These are phyloP conservation scores for Tenthredo scrophulariae DNA, from an alignment of 2,888 invertebrate species.

Conservation along the genomic window DNA sequence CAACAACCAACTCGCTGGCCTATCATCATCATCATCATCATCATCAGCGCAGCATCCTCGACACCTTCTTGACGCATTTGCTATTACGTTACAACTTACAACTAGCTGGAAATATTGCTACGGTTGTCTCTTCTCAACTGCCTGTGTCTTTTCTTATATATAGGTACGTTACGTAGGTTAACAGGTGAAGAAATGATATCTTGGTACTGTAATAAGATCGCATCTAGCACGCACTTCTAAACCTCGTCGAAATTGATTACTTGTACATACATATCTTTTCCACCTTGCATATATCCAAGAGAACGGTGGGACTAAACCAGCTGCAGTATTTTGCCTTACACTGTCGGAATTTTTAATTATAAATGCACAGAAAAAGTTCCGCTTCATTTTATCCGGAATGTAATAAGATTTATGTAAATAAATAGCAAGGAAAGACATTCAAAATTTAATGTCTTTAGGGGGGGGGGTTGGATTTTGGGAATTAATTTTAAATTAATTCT, in stretches of 20 bases:
- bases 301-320: background rate
- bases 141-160: slow-evolving; percentile 2
- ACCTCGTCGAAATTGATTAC: slow-evolving; percentile 35
- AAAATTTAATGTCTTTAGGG: background rate
- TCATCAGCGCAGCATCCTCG: slow-evolving; percentile 44
- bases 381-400: background rate
- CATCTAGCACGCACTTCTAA: slow-evolving; percentile 32
- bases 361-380: background rate
- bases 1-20: slow-evolving; percentile 32
- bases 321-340: background rate
- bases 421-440: background rate
- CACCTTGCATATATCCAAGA: background rate
- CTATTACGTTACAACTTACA: slow-evolving; percentile 30
- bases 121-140: background rate
- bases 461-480: too few relatives aligned
- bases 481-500: too few relatives aligned
- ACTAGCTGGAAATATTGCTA: slow-evolving; percentile 24
- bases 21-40: slow-evolving; percentile 49
- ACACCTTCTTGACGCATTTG: slow-evolving; percentile 30
- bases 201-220: slow-evolving; percentile 43
- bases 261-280: background rate
- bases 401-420: background rate
- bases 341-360: background rate
- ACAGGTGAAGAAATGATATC: slow-evolving; percentile 36
- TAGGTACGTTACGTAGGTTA: background rate